These are phyloP conservation scores for Amblyornis subalaris DNA, from an alignment of 2,113 vertebrate species.

Conservation along the genomic window DNA sequence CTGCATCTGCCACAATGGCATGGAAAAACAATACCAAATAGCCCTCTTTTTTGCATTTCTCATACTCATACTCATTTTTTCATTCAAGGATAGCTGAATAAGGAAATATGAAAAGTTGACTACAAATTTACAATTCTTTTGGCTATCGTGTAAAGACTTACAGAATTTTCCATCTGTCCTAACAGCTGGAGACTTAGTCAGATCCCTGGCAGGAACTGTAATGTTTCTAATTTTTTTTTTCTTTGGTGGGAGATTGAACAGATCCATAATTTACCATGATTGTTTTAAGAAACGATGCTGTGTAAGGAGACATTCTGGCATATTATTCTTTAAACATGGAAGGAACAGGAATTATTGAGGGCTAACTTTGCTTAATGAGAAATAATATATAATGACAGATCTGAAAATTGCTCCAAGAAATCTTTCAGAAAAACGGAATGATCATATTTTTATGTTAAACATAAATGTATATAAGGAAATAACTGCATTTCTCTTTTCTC, in stretches of 20 bases:
- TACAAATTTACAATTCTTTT: not conserved
- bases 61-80: not conserved
- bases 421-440: not conserved
- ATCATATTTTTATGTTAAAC: not conserved
- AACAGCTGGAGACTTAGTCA: slow-evolving; percentile 3
- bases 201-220: not conserved
- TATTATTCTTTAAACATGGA: not conserved
- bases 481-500: not conserved
- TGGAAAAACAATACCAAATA: not conserved
- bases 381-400: not conserved
- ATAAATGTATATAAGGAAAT: not conserved
- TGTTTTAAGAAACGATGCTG: not conserved
- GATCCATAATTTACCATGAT: not conserved
- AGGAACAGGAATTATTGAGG: not conserved
- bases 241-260: not conserved
- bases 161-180: slow-evolving; percentile 12
- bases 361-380: not conserved
- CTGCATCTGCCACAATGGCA: not conserved
- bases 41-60: not conserved
- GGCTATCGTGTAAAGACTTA: not conserved
- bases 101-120: not conserved
- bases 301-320: not conserved
- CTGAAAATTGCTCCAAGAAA: not conserved
- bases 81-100: not conserved
- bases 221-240: not conserved